Base-by-base conservation (phyloP, 2,113 vertebrate genomes). In the Oenanthe melanoleuca region DNA sequence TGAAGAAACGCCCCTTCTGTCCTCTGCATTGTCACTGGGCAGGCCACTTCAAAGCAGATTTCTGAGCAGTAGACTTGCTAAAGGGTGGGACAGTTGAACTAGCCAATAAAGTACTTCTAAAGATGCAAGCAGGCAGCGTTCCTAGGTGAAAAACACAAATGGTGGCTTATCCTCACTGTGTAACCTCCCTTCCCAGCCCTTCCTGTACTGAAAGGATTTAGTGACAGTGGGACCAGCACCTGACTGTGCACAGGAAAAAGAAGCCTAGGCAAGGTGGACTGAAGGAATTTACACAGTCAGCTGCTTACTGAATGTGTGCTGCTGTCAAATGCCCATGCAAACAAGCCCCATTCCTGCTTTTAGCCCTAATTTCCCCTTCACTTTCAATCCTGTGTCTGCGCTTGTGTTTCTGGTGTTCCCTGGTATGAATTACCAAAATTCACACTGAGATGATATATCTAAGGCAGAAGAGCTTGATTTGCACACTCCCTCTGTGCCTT, bases 191-290 rank as follows among this genome's bases (percentile, higher is more conserved):
- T 88, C 44, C 26, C n/a, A 65, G 17, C 21, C 15, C 31, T 53
- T 42, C 18, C 60, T 26, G 6, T 22, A 23, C 22, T 25, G 53
- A 66, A 65, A 40, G 8, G 15, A 20, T 65, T 72, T 65, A 29
- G 6, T 42, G 60, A 12, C 5, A 40, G 16, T 0, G 0, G 19
- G 11, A 42, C 8, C 50, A 53, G 3, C 18, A 64, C 24, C 64
- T 65, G 9, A 9, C 53, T n/a, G 7, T 22, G 28, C 8, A 70
- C 26, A 3, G 3, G 38, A 45, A 40, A 69, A 81, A 84, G 70
- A 92, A 79, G 56, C 4, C 16, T 22, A 52, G 12, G 8, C 37
- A 71, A 59, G 15, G 61, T 71, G 40, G 80, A 19, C 55, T 49
- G 57, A 56, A 52, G 37, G 37, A 50, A 28, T 77, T 75, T 80